Percentiles rank a stretch among this genome's conserved stretches.
phyloP scores from a whole-genome alignment of 2,888 invertebrate species.

The Sicus ferrugineus region DNA sequence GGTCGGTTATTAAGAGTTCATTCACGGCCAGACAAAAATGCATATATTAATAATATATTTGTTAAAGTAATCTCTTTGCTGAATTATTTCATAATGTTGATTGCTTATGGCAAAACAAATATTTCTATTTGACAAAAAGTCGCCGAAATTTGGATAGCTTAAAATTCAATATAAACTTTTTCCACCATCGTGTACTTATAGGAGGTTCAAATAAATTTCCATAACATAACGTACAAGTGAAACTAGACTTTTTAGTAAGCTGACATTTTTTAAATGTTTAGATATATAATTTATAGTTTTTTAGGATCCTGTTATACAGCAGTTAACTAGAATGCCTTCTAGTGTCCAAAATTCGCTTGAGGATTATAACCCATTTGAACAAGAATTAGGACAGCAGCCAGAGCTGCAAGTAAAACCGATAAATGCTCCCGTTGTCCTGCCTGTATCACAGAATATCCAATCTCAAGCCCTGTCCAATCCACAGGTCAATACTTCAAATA shows the following conservation, averaged over 20 bases:
- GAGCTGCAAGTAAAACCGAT: conserved; percentile 68
- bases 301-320: conserved; percentile 94
- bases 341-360: conserved; percentile 74
- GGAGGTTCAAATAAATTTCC: no score
- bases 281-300: no score
- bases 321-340: conserved; percentile 80
- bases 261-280: no score
- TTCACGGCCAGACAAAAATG: no score
- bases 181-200: no score
- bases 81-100: conserved; percentile 26
- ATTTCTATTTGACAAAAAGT: no score
- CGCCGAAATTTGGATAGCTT: no score
- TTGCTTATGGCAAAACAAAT: conserved; percentile 37
- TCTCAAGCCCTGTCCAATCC: conserved; percentile 42
- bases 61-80: no score
- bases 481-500: conserved; percentile 47
- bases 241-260: not conserved
- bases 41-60: no score
- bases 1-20: no score
- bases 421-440: conserved; percentile 62
- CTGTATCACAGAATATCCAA: conserved; percentile 59
- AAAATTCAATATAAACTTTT: no score
- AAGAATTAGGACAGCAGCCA: conserved; percentile 69
- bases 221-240: no score
- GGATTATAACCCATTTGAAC: conserved; percentile 94